Evolutionary conservation across 2,113 vertebrate genomes (phyloP).

Genomic region (Malaclemys terrapin): DNA sequence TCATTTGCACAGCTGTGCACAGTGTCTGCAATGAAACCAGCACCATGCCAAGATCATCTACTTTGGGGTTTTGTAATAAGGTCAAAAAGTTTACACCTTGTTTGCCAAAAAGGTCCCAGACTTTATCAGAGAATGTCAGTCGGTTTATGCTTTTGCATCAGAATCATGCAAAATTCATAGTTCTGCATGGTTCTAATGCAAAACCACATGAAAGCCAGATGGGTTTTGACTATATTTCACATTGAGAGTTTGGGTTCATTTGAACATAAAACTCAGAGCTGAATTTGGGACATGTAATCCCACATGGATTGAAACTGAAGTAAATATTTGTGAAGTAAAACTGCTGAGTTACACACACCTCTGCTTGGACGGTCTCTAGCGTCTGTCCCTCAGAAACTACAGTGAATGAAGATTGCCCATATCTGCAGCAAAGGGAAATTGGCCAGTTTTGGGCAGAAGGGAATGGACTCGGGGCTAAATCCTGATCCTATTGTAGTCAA

Average conservation of each 20-base stretch:
- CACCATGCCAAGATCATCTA: neutral
- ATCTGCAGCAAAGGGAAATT: slow-evolving; percentile 20
- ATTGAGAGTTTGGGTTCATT: slow-evolving; percentile 30
- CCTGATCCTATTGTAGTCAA: neutral
- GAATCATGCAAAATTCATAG: neutral
- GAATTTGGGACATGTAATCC: slow-evolving; percentile 48
- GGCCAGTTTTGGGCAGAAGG: slow-evolving; percentile 26
- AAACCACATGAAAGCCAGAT: neutral
- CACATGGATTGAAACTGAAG: slow-evolving; percentile 25
- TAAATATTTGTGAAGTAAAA: slow-evolving; percentile 33
- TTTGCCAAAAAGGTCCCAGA: neutral
- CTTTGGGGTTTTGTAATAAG: neutral
- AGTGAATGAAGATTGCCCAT: slow-evolving; percentile 15
- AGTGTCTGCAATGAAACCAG: neutral
- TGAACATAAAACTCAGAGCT: slow-evolving; percentile 36
- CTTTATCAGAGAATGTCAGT: neutral
- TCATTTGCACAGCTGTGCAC: slow-evolving; percentile 68
- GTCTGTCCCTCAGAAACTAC: slow-evolving; percentile 34
- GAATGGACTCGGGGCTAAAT: slow-evolving; percentile 25
- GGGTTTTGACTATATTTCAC: neutral
- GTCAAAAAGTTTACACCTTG: neutral
- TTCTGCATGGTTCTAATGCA: slow-evolving; percentile 15
- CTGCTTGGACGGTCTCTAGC: slow-evolving; percentile 60
- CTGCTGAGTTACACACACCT: neutral
- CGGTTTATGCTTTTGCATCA: neutral